Evolutionary conservation across 1,140 invertebrate species (phyloP).

Genomic region (Apis florea): DNA sequence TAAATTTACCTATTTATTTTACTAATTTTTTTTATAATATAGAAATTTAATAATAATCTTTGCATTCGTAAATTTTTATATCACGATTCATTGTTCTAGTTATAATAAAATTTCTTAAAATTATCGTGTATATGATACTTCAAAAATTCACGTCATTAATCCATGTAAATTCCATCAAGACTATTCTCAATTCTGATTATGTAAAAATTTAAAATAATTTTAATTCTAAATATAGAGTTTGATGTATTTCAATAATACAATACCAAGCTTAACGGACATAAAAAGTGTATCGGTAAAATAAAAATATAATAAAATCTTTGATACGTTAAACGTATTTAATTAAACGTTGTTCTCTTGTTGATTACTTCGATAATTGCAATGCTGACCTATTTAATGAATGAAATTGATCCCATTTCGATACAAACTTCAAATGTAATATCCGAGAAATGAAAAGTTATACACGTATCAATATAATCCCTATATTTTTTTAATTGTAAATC

Average conservation of each 20-base stretch:
- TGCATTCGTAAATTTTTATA: too few relatives aligned
- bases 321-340: neutral
- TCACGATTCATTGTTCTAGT: too few relatives aligned
- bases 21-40: too few relatives aligned
- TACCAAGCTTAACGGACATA: neutral
- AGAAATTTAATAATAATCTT: too few relatives aligned
- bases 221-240: neutral
- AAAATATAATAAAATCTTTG: neutral
- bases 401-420: neutral
- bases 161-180: too few relatives aligned
- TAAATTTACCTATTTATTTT: too few relatives aligned
- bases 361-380: constrained; percentile 4
- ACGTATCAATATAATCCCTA: neutral
- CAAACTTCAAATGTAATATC: neutral
- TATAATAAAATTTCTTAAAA: too few relatives aligned
- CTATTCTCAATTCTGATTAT: neutral
- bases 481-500: neutral
- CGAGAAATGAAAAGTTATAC: neutral
- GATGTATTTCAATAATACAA: neutral
- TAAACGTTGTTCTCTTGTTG: neutral
- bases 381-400: neutral
- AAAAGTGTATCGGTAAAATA: neutral
- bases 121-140: too few relatives aligned
- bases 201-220: neutral
- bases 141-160: too few relatives aligned